phyloP scores from a whole-genome alignment of 1,140 invertebrate species.

The Paraescarpia echinospica region DNA sequence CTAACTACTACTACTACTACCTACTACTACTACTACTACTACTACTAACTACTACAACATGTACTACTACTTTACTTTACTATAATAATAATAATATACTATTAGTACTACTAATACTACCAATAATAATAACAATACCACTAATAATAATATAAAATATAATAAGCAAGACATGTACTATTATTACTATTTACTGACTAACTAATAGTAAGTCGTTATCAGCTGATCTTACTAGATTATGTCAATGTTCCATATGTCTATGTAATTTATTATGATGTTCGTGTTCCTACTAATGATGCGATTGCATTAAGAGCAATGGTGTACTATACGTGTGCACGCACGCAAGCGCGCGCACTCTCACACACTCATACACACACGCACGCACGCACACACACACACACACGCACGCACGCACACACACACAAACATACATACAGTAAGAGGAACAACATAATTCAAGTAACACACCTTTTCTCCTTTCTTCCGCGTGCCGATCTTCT shows the following conservation, averaged over 20 bases:
- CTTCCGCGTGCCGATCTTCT: constrained; percentile 34
- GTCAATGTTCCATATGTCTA: too few species aligned
- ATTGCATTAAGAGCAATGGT: too few species aligned
- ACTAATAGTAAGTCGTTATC: not conserved
- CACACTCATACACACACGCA: too few species aligned
- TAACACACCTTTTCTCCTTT: constrained; percentile 33
- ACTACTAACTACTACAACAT: too few species aligned
- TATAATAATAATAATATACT: too few species aligned
- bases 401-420: not conserved
- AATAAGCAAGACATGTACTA: not conserved
- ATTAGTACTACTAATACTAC: too few species aligned
- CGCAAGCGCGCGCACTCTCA: not conserved
- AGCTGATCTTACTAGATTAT: not conserved
- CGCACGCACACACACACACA: not conserved
- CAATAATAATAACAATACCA: too few species aligned
- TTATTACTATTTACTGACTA: not conserved
- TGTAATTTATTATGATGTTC: too few species aligned
- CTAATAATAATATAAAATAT: not conserved
- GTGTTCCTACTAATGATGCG: too few species aligned
- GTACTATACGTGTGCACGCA: not conserved
- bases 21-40: too few species aligned
- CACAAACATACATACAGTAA: not conserved
- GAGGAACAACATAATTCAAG: not conserved
- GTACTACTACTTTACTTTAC: too few species aligned
- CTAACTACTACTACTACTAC: too few species aligned